Evolutionary conservation across 2,888 invertebrate genomes (phyloP).

Genomic region (Criorhina ranunculi): DNA sequence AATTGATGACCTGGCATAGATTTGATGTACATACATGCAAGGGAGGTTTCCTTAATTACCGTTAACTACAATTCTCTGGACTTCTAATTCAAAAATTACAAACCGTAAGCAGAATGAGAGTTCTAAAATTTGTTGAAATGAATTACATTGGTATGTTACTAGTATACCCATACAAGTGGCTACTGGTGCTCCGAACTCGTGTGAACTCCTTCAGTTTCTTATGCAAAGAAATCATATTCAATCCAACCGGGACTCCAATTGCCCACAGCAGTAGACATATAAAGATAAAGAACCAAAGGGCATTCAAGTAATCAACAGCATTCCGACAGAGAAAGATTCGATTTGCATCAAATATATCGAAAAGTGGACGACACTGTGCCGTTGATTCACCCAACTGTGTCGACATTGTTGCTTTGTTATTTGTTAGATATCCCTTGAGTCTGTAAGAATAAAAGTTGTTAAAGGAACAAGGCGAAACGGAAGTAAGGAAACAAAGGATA

Average conservation of each 20-base stretch:
- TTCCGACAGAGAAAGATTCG: slow-evolving; percentile 85
- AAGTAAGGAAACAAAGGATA: slow-evolving; percentile 19
- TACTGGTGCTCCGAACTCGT: slow-evolving; percentile 65
- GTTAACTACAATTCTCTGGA: background rate
- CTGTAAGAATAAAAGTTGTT: slow-evolving; percentile 82
- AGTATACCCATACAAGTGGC: slow-evolving; percentile 78
- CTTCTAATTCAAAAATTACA: background rate
- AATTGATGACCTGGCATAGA: too few species aligned
- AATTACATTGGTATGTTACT: slow-evolving; percentile 69
- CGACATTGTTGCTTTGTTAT: slow-evolving; percentile 88
- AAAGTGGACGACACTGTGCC: slow-evolving; percentile 90
- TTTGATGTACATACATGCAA: too few species aligned
- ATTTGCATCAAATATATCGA: slow-evolving; percentile 88
- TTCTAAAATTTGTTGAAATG: slow-evolving; percentile 43
- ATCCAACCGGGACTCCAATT: slow-evolving; percentile 87
- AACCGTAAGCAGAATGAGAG: slow-evolving; percentile 42
- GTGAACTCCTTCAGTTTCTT: slow-evolving; percentile 79
- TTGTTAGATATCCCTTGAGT: slow-evolving; percentile 88
- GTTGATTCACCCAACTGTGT: slow-evolving; percentile 87
- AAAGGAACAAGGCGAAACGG: slow-evolving; percentile 33
- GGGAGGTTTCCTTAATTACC: slow-evolving; percentile 2
- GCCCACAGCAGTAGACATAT: slow-evolving; percentile 87
- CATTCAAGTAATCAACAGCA: slow-evolving; percentile 85
- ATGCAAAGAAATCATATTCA: slow-evolving; percentile 85
- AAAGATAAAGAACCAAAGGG: slow-evolving; percentile 89